phyloP scores from a whole-genome alignment of 2,797 vertebrate species.

The Argentina silus region DNA sequence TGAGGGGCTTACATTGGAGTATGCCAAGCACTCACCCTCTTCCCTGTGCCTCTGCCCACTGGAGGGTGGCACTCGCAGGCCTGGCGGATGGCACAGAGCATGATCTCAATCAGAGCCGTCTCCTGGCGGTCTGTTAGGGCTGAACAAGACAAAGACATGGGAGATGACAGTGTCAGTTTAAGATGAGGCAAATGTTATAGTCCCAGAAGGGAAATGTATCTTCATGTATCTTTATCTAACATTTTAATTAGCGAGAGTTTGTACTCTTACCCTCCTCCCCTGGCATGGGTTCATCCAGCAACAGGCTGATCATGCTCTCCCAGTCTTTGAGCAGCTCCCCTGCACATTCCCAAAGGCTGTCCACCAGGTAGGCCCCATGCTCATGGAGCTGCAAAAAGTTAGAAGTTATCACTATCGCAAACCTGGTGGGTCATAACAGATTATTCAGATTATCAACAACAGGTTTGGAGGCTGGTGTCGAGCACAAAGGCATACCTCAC shows the following conservation, averaged over 20 bases:
- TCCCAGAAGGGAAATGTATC: too few species aligned
- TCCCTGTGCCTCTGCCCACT: slow-evolving; percentile 97
- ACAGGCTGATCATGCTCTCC: slow-evolving; percentile 99
- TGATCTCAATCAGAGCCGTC: slow-evolving; percentile 97
- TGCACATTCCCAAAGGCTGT: slow-evolving; percentile 99
- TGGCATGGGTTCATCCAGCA: slow-evolving; percentile 94
- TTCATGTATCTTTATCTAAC: too few species aligned
- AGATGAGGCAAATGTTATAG: too few species aligned
- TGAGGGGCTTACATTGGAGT: neutral
- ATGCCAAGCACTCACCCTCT: slow-evolving; percentile 84
- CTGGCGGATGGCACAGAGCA: slow-evolving; percentile 98
- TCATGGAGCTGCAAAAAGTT: slow-evolving; percentile 88
- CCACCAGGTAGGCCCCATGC: slow-evolving; percentile 97
- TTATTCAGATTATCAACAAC: neutral
- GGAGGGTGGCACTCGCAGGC: slow-evolving; percentile 98
- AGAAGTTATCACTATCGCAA: neutral
- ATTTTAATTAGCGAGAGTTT: neutral
- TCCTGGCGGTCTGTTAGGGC: slow-evolving; percentile 97
- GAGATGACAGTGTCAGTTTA: neutral
- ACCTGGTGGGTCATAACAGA: neutral
- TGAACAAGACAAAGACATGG: slow-evolving; percentile 49
- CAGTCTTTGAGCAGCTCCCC: slow-evolving; percentile 98
- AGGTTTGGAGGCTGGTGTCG: neutral
- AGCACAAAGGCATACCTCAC: slow-evolving; percentile 81
- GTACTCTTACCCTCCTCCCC: slow-evolving; percentile 91